Evolutionary conservation across 2,888 invertebrate genomes (phyloP), one percentile per base, ranked within the genome.

Genomic region (Cactoblastis cactorum): DNA sequence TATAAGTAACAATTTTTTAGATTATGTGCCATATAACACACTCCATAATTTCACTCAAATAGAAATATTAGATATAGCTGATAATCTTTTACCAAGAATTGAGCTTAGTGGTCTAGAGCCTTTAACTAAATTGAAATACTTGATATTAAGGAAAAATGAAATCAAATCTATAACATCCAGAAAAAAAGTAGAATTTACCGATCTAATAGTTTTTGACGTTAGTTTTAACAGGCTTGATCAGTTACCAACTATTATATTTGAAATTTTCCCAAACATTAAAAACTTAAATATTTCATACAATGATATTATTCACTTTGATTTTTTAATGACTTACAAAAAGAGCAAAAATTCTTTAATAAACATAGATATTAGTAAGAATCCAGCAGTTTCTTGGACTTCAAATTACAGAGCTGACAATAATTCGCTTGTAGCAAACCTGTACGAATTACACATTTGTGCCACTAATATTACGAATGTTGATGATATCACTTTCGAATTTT

Each of bases 21-120:
- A 92, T 49, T 93, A 94, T 53, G 91, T 96, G 56, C 96, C 96
- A 0, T 95, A 96, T 74, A 93, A 93, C 19, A 93, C 94, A 0
- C 87, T 96, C 22, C 86, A 93, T 56, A 95, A 96, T 69, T 91
- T 95, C 53, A 93, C 94, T 37, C 92, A 92, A 5, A 82, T 96
- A 59, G 95, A 96, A 77, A 92, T 90, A 11, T 82, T 96, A 54
- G 93, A 94, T 38, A 72, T 95, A 55, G 91, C 94, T 1, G 91
- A 91, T 52, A 95, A 95, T 70, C 88, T 92, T 50, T 83, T 95
- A 66, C 91, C 92, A 15, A 92, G 92, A 55, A 87, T 96, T 55
- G 96, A 96, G 71, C 91, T 95, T 58, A 94, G 71, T 74, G 90
- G 70, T 41, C 77, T 89, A 56, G 84, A 83, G 65, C 82, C 77